Conservation (phyloP, 2,113 vertebrate species). For the Eonycteris spelaea region DNA sequence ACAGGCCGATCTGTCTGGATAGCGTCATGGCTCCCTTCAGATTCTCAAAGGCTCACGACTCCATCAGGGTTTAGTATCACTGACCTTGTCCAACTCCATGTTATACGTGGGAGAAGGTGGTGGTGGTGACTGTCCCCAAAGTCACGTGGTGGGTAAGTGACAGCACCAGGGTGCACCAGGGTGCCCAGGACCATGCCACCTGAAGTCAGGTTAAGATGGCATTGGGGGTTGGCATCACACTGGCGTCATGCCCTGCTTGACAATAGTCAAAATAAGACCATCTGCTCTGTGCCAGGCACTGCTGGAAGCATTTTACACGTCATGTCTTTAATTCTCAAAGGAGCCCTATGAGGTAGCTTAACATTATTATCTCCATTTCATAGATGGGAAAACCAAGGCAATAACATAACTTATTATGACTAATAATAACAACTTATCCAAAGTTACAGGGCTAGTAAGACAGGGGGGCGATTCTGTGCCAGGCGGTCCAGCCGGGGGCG, state of each 20-base stretch:
- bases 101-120: background rate
- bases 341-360: background rate
- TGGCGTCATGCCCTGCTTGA: accelerated
- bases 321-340: background rate
- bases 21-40: accelerated
- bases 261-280: background rate
- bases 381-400: background rate
- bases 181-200: background rate
- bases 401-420: background rate
- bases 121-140: background rate
- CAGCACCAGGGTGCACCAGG: background rate
- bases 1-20: background rate
- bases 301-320: accelerated
- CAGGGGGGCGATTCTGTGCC: accelerated
- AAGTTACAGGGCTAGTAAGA: background rate
- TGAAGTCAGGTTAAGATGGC: background rate
- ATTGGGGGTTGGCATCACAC: background rate
- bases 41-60: background rate
- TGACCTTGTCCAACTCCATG: background rate
- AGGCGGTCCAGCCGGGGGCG: accelerated
- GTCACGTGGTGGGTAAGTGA: background rate
- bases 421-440: accelerated
- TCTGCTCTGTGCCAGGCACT: accelerated
- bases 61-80: background rate
- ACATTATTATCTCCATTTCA: background rate